Evolutionary conservation across 2,797 vertebrate species (phyloP).

Genomic region (Otolemur crassicaudatus): DNA sequence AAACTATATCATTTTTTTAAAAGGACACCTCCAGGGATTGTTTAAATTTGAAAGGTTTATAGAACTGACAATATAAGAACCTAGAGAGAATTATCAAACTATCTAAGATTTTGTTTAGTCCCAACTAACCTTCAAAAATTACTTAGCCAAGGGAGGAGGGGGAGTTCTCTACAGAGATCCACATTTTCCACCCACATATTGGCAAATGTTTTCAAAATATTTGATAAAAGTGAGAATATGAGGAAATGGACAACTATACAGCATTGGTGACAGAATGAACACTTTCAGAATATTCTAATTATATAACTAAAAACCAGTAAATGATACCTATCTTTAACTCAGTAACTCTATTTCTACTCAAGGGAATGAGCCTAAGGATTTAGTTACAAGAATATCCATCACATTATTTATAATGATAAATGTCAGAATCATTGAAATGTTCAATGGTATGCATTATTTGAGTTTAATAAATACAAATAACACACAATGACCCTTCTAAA

Average conservation of each 20-base stretch:
- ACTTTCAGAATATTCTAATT: neutral
- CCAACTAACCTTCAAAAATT: neutral
- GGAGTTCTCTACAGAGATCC: neutral
- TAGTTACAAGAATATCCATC: neutral
- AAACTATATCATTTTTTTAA: neutral
- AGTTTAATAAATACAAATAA: conserved; percentile 15
- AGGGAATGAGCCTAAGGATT: neutral
- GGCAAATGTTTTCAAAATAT: neutral
- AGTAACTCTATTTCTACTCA: neutral
- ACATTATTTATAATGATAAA: neutral
- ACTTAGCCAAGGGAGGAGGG: neutral
- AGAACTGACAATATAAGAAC: neutral
- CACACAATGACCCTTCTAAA: neutral
- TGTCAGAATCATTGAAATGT: neutral
- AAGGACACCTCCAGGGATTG: neutral
- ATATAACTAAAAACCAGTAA: neutral
- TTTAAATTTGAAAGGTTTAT: neutral
- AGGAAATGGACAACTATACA: neutral
- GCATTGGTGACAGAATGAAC: neutral
- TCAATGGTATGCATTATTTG: neutral
- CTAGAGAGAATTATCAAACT: neutral
- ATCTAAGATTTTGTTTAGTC: neutral
- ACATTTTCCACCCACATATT: neutral
- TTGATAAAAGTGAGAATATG: neutral
- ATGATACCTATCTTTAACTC: neutral